Conservation (phyloP, 2,113 vertebrate genomes). For the Rostratula benghalensis region DNA sequence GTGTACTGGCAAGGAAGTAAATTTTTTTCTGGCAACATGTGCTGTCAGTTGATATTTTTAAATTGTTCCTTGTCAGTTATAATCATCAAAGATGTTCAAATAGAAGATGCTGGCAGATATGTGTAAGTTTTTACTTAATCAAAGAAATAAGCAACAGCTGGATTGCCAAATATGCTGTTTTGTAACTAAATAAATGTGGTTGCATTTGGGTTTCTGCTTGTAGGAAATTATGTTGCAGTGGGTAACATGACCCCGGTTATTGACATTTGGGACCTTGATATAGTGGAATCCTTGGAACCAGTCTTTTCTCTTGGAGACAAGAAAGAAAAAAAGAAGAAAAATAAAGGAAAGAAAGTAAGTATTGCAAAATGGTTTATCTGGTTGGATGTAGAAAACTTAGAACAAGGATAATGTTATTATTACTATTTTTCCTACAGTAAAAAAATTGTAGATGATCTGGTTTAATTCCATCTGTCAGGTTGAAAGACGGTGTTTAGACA, state of each 20-base stretch:
- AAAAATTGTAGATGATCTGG: neutral
- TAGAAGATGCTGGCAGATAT: neutral
- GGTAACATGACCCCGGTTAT: constrained; percentile 96
- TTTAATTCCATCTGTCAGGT: neutral
- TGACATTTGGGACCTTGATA: constrained; percentile 95
- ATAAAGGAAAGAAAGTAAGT: constrained; percentile 88
- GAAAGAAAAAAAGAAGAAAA: constrained; percentile 88
- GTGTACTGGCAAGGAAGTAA: neutral
- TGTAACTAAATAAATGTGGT: neutral
- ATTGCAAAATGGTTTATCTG: neutral
- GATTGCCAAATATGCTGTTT: neutral
- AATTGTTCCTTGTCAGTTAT: neutral
- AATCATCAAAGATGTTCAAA: neutral
- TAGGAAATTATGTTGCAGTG: constrained; percentile 92
- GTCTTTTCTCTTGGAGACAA: constrained; percentile 90
- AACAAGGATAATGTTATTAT: neutral
- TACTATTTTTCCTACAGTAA: neutral
- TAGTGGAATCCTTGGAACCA: constrained; percentile 94
- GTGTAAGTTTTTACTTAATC: neutral
- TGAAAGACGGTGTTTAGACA: neutral
- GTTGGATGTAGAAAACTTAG: neutral
- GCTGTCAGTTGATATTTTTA: neutral
- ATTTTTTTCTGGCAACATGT: neutral
- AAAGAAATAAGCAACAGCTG: neutral
- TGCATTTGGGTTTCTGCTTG: neutral